These are phyloP conservation scores for Takifugu flavidus DNA, from an alignment of 2,113 vertebrate species.

Conservation along the genomic window DNA sequence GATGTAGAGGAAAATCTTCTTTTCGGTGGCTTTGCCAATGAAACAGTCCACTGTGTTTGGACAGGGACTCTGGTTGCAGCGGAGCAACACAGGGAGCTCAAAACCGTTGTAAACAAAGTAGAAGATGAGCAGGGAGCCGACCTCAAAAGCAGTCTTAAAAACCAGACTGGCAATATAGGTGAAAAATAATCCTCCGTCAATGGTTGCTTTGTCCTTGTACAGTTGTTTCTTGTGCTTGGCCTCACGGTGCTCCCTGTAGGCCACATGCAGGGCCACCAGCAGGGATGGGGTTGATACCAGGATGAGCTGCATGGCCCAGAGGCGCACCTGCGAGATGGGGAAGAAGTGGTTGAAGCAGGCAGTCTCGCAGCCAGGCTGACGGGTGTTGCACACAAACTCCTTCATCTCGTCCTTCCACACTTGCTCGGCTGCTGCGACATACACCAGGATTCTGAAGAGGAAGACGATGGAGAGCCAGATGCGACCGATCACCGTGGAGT, in stretches of 20 bases:
- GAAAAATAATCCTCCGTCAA: constrained; percentile 80
- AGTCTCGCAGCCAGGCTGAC: constrained; percentile 87
- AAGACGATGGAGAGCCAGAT: constrained; percentile 85
- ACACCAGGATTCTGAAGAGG: constrained; percentile 83
- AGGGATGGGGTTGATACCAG: constrained; percentile 86
- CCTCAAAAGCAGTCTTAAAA: constrained; percentile 81
- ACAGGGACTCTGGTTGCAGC: constrained; percentile 79
- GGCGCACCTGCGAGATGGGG: constrained; percentile 83
- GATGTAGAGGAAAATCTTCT: constrained; percentile 84
- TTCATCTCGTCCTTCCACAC: constrained; percentile 86
- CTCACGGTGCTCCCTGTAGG: constrained; percentile 80
- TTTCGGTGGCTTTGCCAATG: constrained; percentile 82
- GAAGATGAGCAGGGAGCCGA: constrained; percentile 81
- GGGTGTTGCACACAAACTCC: constrained; percentile 84
- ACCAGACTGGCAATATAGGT: constrained; percentile 82
- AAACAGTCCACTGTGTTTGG: constrained; percentile 84
- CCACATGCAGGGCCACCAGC: constrained; percentile 84
- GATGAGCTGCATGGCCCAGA: constrained; percentile 90
- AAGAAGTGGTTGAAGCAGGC: constrained; percentile 88
- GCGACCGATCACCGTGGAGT: constrained; percentile 83
- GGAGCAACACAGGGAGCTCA: constrained; percentile 73
- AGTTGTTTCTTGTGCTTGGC: constrained; percentile 68
- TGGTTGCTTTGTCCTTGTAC: constrained; percentile 70
- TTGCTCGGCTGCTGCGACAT: constrained; percentile 80
- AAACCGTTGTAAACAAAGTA: constrained; percentile 84